phyloP scores from a whole-genome alignment of 2,888 invertebrate genomes.

The Apamea sordens region DNA sequence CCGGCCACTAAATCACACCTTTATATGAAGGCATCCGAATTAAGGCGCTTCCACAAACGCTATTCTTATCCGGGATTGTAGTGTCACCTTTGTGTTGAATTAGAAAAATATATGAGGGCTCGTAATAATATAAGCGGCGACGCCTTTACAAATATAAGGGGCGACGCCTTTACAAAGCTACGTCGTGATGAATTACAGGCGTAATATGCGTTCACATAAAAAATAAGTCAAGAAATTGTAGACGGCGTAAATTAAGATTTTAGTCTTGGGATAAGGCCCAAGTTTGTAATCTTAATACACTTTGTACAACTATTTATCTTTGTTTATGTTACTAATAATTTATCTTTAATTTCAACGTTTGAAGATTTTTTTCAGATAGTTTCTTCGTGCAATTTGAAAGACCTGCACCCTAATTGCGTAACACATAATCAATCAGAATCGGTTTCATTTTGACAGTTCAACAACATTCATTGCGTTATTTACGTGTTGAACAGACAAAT shows the following conservation, averaged over 20 bases:
- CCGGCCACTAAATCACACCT: slow-evolving; percentile 76
- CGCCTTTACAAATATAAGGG: slow-evolving; percentile 47
- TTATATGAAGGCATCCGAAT: slow-evolving; percentile 73
- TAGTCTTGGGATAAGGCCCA: not conserved
- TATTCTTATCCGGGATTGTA: slow-evolving; percentile 62
- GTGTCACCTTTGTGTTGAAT: slow-evolving; percentile 64
- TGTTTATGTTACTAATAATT: slow-evolving; percentile 1
- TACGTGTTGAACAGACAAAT: too few species aligned
- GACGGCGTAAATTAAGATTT: slow-evolving; percentile 43
- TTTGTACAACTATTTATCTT: slow-evolving; percentile 29
- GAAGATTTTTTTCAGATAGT: not conserved
- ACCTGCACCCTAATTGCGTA: too few species aligned
- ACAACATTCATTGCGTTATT: too few species aligned
- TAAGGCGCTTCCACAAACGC: slow-evolving; percentile 63
- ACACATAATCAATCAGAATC: too few species aligned
- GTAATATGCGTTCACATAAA: slow-evolving; percentile 41
- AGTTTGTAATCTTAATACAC: slow-evolving; percentile 29
- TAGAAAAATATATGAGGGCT: slow-evolving; percentile 63
- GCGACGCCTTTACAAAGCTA: slow-evolving; percentile 47
- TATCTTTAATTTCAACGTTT: not conserved
- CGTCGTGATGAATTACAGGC: slow-evolving; percentile 49
- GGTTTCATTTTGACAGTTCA: too few species aligned
- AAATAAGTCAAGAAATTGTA: slow-evolving; percentile 44
- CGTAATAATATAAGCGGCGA: slow-evolving; percentile 51
- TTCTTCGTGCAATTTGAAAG: not conserved